Evolutionary conservation across 2,888 invertebrate species (phyloP).

Genomic region (Conops quadrifasciatus): DNA sequence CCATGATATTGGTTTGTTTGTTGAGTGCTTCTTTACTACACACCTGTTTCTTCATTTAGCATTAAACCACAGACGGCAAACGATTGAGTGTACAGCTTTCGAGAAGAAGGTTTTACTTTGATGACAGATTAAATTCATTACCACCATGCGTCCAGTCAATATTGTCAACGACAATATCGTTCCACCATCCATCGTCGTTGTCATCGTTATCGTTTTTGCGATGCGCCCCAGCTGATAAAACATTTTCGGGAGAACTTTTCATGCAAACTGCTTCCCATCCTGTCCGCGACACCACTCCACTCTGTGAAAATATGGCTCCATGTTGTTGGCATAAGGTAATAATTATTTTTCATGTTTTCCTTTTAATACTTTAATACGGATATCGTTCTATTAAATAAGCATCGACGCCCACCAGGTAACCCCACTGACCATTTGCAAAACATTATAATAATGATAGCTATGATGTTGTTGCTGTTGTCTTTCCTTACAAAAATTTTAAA

Average conservation of each 20-base stretch:
- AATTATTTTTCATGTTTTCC: slow-evolving; percentile 50
- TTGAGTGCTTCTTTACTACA: no score
- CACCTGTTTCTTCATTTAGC: slow-evolving; percentile 34
- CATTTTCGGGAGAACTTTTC: slow-evolving; percentile 28
- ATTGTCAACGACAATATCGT: background rate
- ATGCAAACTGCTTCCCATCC: background rate
- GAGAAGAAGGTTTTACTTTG: slow-evolving; percentile 49
- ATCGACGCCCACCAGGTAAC: no score
- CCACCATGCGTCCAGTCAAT: slow-evolving; percentile 43
- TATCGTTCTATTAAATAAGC: background rate
- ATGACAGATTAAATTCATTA: slow-evolving; percentile 62
- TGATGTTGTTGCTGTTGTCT: no score
- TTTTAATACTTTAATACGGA: slow-evolving; percentile 50
- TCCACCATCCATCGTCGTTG: slow-evolving; percentile 5
- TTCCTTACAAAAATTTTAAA: no score
- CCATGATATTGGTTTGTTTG: background rate
- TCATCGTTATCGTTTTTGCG: slow-evolving; percentile 31
- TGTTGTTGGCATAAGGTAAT: slow-evolving; percentile 50
- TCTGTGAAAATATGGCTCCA: background rate
- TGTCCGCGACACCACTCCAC: background rate
- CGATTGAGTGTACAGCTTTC: no score
- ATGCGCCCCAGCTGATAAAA: slow-evolving; percentile 34
- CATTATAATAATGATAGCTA: no score
- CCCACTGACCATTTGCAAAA: no score
- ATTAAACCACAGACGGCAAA: slow-evolving; percentile 19